Conservation (phyloP, 37 sponge, comb jelly and placozoan genomes). For the Agelas oroides region DNA sequence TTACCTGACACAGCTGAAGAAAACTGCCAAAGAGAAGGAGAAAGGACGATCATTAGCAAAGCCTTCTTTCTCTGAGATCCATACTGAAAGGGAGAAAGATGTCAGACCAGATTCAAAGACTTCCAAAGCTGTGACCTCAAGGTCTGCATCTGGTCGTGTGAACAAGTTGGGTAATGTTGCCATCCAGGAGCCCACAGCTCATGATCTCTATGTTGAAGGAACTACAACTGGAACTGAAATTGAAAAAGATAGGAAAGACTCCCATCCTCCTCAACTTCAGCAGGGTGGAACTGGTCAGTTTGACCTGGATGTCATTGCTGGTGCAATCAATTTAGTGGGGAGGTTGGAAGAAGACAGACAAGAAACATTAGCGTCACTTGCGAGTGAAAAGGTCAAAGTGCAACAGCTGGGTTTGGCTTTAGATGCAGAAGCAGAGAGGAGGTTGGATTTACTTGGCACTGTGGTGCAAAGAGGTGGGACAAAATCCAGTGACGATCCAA, state of each 20-base stretch:
- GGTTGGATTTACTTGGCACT: slow-evolving; percentile 27
- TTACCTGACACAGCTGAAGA: slow-evolving; percentile 3
- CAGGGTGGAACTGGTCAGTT: too few relatives aligned
- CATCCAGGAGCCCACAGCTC: too few relatives aligned
- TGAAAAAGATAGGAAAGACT: too few relatives aligned
- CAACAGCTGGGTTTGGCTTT: slow-evolving; percentile 1
- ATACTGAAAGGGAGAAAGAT: neutral
- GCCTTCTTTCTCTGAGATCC: slow-evolving; percentile 7
- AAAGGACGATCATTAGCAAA: neutral
- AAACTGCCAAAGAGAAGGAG: neutral
- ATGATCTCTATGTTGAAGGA: too few relatives aligned
- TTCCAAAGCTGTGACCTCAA: too few relatives aligned
- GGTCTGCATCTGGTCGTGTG: too few relatives aligned
- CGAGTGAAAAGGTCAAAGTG: slow-evolving; percentile 25
- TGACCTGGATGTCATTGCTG: slow-evolving; percentile 11
- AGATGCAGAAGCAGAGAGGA: slow-evolving; percentile 48
- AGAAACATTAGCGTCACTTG: slow-evolving; percentile 28
- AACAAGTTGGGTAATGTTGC: too few relatives aligned
- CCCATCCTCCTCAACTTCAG: too few relatives aligned
- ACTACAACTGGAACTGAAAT: too few relatives aligned
- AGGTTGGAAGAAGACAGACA: slow-evolving; percentile 54
- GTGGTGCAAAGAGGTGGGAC: slow-evolving; percentile 50
- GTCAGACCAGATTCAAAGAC: neutral
- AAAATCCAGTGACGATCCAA: too few relatives aligned
- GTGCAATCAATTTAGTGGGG: slow-evolving; percentile 17